A percentile compares a stretch with the other conserved stretches of the same genome.
phyloP scores from a whole-genome alignment of 2,888 invertebrate species.

The Calliscelio sp. region DNA sequence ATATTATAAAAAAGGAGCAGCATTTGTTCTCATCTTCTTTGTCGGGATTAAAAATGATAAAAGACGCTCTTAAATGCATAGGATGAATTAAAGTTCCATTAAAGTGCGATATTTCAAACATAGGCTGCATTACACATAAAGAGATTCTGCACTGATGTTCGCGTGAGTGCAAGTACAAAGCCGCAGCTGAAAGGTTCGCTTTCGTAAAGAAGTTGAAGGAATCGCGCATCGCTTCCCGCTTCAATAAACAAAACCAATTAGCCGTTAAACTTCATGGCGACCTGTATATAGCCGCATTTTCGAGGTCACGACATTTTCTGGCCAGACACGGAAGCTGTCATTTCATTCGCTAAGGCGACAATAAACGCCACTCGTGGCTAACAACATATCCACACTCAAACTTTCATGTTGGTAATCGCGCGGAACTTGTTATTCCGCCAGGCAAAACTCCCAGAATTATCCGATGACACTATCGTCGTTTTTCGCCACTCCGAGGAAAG shows the following conservation, averaged over 20 bases:
- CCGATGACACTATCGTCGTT: neutral
- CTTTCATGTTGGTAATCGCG: slow-evolving; percentile 26
- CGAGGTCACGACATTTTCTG: slow-evolving; percentile 40
- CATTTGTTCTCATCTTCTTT: slow-evolving; percentile 32
- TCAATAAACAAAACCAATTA: slow-evolving; percentile 51
- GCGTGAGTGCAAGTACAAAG: neutral
- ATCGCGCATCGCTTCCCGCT: no score
- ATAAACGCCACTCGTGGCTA: slow-evolving; percentile 33
- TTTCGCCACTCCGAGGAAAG: neutral
- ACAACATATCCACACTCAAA: slow-evolving; percentile 13
- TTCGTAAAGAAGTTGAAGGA: slow-evolving; percentile 24
- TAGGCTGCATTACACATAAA: slow-evolving; percentile 4
- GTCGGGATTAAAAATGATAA: slow-evolving; percentile 47
- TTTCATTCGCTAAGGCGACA: slow-evolving; percentile 13
- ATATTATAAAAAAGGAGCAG: slow-evolving; percentile 6
- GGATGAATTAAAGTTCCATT: slow-evolving; percentile 53
- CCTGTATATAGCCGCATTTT: slow-evolving; percentile 3
- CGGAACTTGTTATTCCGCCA: slow-evolving; percentile 37
- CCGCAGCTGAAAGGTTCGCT: neutral
- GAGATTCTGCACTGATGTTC: neutral
- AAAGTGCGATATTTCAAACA: slow-evolving; percentile 53
- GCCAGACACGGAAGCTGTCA: slow-evolving; percentile 29
- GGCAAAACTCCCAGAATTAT: slow-evolving; percentile 16
- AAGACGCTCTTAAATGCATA: slow-evolving; percentile 37
- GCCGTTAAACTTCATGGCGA: slow-evolving; percentile 21